These are phyloP conservation scores for Sesia apiformis DNA, from an alignment of 2,888 invertebrate genomes.

Conservation along the genomic window DNA sequence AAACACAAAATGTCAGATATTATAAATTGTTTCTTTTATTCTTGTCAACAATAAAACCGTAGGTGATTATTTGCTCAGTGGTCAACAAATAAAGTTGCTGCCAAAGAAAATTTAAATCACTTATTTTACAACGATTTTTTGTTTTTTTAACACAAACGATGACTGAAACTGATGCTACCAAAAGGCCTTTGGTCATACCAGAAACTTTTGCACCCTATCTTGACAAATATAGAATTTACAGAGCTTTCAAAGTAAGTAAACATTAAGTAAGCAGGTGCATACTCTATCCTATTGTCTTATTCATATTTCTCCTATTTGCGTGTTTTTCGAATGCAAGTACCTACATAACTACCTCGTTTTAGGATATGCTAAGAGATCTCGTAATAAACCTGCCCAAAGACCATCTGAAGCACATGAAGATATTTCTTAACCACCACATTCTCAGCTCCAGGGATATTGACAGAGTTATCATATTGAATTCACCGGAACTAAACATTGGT, in stretches of 20 bases:
- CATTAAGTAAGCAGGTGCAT: too few species aligned
- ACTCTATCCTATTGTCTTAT: too few species aligned
- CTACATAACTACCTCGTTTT: background rate
- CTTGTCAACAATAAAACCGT: too few species aligned
- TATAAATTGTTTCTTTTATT: too few species aligned
- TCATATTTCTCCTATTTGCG: too few species aligned
- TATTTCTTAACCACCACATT: constrained; percentile 63
- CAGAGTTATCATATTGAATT: constrained; percentile 71
- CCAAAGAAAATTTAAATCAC: too few species aligned
- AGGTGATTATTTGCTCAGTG: too few species aligned
- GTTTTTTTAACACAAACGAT: constrained; percentile 18
- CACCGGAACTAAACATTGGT: constrained; percentile 53
- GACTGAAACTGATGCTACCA: constrained; percentile 61
- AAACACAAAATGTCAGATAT: background rate
- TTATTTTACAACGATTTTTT: too few species aligned
- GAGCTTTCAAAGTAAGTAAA: constrained; percentile 73
- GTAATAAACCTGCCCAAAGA: constrained; percentile 76
- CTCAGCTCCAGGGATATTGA: constrained; percentile 64
- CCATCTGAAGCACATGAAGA: constrained; percentile 77
- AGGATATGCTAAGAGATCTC: constrained; percentile 77
- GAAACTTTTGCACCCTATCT: constrained; percentile 76
- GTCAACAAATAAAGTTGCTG: too few species aligned
- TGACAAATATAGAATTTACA: constrained; percentile 78
- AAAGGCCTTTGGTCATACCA: constrained; percentile 50
- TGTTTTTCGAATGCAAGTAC: background rate